Evolutionary conservation across 1,140 invertebrate genomes (phyloP).

Genomic region (Zaprionus capensis): DNA sequence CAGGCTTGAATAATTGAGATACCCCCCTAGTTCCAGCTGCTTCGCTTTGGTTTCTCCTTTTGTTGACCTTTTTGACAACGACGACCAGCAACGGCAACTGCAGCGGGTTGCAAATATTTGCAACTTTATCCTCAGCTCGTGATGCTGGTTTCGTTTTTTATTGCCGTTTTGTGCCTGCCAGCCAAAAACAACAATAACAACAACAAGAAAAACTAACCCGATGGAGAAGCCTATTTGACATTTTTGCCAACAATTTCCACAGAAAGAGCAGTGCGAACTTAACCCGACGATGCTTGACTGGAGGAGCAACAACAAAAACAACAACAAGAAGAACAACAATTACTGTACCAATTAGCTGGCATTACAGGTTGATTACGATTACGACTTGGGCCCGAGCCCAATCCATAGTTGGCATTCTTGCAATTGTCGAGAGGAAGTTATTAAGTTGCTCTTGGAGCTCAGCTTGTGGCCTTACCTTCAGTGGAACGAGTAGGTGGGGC

Average conservation of each 20-base stretch:
- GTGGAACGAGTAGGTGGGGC: slow-evolving; percentile 20
- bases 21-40: slow-evolving; percentile 30
- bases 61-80: slow-evolving; percentile 76
- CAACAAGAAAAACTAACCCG: slow-evolving; percentile 17
- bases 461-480: slow-evolving; percentile 38
- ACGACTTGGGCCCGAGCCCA: slow-evolving; percentile 29
- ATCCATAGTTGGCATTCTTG: slow-evolving; percentile 65
- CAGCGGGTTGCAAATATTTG: slow-evolving; percentile 58
- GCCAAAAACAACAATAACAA: not conserved
- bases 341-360: slow-evolving; percentile 79
- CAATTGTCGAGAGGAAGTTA: slow-evolving; percentile 70
- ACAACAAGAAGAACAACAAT: slow-evolving; percentile 42
- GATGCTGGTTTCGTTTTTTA: slow-evolving; percentile 69
- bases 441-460: slow-evolving; percentile 49
- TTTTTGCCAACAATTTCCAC: slow-evolving; percentile 75
- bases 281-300: slow-evolving; percentile 48
- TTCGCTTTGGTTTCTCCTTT: slow-evolving; percentile 59
- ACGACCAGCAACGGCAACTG: slow-evolving; percentile 32
- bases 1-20: slow-evolving; percentile 34
- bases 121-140: slow-evolving; percentile 76
- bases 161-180: slow-evolving; percentile 49
- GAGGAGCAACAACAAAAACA: slow-evolving; percentile 42
- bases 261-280: slow-evolving; percentile 69
- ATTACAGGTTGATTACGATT: slow-evolving; percentile 77
- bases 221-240: slow-evolving; percentile 73